Conservation (phyloP, 1,140 invertebrate genomes). For the Diprion similis region DNA sequence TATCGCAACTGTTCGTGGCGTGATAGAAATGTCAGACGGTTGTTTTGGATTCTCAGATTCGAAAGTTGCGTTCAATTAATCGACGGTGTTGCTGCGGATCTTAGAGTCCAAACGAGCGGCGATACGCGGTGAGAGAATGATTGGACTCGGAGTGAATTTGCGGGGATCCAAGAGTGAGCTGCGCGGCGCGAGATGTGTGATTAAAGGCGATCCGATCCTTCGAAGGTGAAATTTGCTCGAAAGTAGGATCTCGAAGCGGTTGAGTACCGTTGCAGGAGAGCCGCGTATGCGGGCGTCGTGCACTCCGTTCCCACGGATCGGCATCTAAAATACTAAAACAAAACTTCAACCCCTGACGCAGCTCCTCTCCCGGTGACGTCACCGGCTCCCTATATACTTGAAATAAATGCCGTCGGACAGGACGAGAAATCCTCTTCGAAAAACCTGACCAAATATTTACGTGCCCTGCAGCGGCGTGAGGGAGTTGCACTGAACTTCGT, state of each 20-base stretch:
- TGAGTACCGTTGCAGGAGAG: slow-evolving; percentile 35
- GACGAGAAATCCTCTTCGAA: slow-evolving; percentile 31
- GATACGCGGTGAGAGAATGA: no score
- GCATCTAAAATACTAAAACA: slow-evolving; percentile 53
- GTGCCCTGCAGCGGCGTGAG: not conserved
- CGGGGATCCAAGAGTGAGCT: no score
- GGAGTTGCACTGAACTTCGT: not conserved
- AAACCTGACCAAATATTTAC: slow-evolving; percentile 41
- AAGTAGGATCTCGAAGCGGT: not conserved
- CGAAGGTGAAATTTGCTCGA: not conserved
- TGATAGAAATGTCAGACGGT: no score
- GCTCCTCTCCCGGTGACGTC: slow-evolving; percentile 22
- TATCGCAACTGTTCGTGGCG: no score
- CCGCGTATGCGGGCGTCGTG: slow-evolving; percentile 13
- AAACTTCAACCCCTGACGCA: slow-evolving; percentile 41
- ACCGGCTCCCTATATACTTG: slow-evolving; percentile 8
- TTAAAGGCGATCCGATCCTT: no score
- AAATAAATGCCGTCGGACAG: slow-evolving; percentile 43
- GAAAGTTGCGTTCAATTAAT: no score
- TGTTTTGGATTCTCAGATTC: no score
- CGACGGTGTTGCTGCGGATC: no score
- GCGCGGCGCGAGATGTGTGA: no score
- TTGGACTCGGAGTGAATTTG: not conserved
- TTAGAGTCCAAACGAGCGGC: no score
- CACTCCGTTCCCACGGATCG: slow-evolving; percentile 51